Evolutionary conservation across 2,888 invertebrate species (phyloP).

Genomic region (Lasioglossum pauxillum): DNA sequence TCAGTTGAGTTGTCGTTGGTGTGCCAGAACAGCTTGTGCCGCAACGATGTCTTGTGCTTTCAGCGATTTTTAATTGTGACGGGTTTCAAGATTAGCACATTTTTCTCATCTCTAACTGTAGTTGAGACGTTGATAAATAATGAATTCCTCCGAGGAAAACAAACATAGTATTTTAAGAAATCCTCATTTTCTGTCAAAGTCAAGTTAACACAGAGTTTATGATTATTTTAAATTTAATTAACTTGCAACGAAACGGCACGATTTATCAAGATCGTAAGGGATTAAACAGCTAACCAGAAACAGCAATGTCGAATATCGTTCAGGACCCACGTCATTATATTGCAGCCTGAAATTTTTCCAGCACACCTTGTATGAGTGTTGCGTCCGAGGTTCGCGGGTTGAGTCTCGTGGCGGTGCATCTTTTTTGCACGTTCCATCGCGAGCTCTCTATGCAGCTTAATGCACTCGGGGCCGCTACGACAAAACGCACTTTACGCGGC

Average conservation of each 20-base stretch:
- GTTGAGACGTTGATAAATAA: background rate
- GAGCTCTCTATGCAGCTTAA: slow-evolving; percentile 34
- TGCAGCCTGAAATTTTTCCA: background rate
- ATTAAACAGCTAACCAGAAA: background rate
- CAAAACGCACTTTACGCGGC: slow-evolving; percentile 63
- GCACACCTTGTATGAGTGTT: slow-evolving; percentile 34
- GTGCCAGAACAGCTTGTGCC: background rate
- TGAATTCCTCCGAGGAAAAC: background rate
- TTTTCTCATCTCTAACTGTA: background rate
- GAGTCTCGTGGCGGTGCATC: slow-evolving; percentile 30
- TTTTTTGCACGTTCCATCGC: slow-evolving; percentile 8
- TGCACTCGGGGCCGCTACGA: slow-evolving; percentile 48
- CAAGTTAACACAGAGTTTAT: background rate
- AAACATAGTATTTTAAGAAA: background rate
- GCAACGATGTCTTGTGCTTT: background rate
- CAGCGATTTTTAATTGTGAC: background rate
- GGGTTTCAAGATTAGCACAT: background rate
- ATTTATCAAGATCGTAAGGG: background rate
- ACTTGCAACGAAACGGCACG: background rate
- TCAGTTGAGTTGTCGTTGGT: background rate
- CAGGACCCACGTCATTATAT: background rate
- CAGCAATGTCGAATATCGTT: background rate
- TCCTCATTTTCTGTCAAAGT: background rate
- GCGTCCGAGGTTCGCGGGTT: background rate
- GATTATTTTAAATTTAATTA: background rate